A percentile compares a stretch with the other conserved stretches of the same genome.
These are phyloP conservation scores for Helicolenus hilgendorfi DNA, from an alignment of 2,797 vertebrate species.

Conservation along the genomic window DNA sequence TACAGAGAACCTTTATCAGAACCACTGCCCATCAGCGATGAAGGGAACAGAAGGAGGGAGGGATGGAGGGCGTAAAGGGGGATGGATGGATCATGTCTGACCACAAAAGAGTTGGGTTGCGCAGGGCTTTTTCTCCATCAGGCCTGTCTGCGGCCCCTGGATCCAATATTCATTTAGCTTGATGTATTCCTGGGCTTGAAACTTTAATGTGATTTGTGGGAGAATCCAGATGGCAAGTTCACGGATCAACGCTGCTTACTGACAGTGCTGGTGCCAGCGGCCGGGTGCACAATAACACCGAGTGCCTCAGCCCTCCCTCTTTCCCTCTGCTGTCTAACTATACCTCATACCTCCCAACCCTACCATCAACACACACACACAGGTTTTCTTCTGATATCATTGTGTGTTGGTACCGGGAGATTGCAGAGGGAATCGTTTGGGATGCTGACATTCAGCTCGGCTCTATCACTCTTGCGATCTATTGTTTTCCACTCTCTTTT, in stretches of 20 bases:
- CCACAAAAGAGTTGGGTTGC: slow-evolving; percentile 86
- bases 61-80: slow-evolving; percentile 52
- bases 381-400: slow-evolving; percentile 39
- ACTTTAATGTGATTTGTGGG: slow-evolving; percentile 93
- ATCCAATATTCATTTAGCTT: slow-evolving; percentile 93
- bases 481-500: slow-evolving; percentile 55
- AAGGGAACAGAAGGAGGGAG: slow-evolving; percentile 61
- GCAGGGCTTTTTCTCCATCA: slow-evolving; percentile 80
- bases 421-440: slow-evolving; percentile 51
- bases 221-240: slow-evolving; percentile 92
- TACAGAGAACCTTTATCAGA: slow-evolving; percentile 49
- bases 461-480: slow-evolving; percentile 60
- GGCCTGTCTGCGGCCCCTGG: slow-evolving; percentile 82
- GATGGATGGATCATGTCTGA: slow-evolving; percentile 85
- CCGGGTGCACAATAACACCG: slow-evolving; percentile 88
- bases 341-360: slow-evolving; percentile 41
- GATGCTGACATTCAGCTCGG: slow-evolving; percentile 61
- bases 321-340: slow-evolving; percentile 41
- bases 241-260: slow-evolving; percentile 90
- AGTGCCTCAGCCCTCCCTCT: slow-evolving; percentile 69
- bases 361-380: slow-evolving; percentile 24
- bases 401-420: slow-evolving; percentile 35
- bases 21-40: slow-evolving; percentile 44
- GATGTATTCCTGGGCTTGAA: slow-evolving; percentile 91
- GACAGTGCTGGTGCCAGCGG: slow-evolving; percentile 89